Percentiles rank a stretch among this genome's conserved stretches.
Evolutionary conservation across 2,888 invertebrate species (phyloP).

Genomic region (Caenorhabditis virilis): DNA sequence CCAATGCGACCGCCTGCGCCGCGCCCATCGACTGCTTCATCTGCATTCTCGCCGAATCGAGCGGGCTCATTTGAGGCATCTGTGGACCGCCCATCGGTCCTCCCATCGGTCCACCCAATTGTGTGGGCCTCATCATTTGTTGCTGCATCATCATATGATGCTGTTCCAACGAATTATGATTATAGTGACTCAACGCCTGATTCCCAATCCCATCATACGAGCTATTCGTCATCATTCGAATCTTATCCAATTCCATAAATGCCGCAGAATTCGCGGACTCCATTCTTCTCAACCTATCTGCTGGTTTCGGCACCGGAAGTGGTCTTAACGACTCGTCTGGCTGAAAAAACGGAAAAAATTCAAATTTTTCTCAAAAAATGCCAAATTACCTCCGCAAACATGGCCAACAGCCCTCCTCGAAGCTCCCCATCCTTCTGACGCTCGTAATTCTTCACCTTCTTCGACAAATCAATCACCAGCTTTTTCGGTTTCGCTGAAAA

Average conservation of each 20-base stretch:
- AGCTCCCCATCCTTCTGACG: constrained; percentile 17
- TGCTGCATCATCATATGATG: too few relatives aligned
- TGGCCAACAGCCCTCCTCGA: constrained; percentile 20
- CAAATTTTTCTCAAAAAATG: neutral
- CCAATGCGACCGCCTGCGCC: constrained; percentile 35
- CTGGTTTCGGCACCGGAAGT: constrained; percentile 22
- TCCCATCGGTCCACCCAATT: too few relatives aligned
- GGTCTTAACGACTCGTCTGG: neutral
- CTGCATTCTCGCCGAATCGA: constrained; percentile 39
- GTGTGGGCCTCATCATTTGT: too few relatives aligned
- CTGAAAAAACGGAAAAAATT: constrained; percentile 1
- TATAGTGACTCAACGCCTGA: neutral
- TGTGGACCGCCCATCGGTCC: too few relatives aligned
- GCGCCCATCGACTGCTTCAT: constrained; percentile 45
- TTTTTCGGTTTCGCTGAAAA: too few relatives aligned
- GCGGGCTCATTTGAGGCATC: constrained; percentile 28
- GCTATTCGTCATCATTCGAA: constrained; percentile 10
- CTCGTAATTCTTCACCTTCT: constrained; percentile 2
- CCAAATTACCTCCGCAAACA: constrained; percentile 33
- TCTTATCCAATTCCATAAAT: constrained; percentile 3
- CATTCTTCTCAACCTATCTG: constrained; percentile 4
- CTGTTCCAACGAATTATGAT: too few relatives aligned
- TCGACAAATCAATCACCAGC: too few relatives aligned
- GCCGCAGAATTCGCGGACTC: neutral
- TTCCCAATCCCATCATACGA: neutral